phyloP scores from a whole-genome alignment of 2,888 invertebrate genomes.

The Apodemia mormo region DNA sequence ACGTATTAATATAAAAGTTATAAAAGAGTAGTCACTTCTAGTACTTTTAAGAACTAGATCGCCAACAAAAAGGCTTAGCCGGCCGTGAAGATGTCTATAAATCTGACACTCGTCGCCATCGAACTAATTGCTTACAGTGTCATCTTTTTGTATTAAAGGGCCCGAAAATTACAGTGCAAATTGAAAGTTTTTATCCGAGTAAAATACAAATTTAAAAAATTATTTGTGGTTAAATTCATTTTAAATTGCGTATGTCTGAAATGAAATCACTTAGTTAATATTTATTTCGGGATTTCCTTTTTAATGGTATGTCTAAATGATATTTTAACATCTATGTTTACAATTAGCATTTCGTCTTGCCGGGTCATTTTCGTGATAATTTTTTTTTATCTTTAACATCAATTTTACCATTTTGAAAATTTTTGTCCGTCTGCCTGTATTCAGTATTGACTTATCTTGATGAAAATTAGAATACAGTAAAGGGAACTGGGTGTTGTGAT shows the following conservation, averaged over 20 bases:
- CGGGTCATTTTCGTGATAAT: no score
- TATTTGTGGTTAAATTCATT: not conserved
- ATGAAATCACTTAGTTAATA: not conserved
- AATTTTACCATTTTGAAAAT: no score
- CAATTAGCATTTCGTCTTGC: no score
- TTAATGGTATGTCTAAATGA: no score
- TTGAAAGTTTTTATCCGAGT: constrained; percentile 13
- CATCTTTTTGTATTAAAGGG: constrained; percentile 48
- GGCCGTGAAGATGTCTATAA: constrained; percentile 63
- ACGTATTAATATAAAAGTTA: not conserved
- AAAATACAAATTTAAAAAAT: not conserved
- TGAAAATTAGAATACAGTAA: no score
- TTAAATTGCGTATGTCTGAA: not conserved
- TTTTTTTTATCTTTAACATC: no score
- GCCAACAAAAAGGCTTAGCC: constrained; percentile 58
- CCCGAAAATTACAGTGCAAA: constrained; percentile 28
- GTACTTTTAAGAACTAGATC: constrained; percentile 45
- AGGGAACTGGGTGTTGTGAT: no score
- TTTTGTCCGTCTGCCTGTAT: no score
- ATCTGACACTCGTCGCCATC: constrained; percentile 65
- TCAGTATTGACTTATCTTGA: no score
- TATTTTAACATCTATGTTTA: no score
- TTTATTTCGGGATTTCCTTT: not conserved
- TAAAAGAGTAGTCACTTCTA: constrained; percentile 24
- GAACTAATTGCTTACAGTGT: constrained; percentile 59